phyloP scores from a whole-genome alignment of 1,140 invertebrate species.

The Thaumatotibia leucotreta region DNA sequence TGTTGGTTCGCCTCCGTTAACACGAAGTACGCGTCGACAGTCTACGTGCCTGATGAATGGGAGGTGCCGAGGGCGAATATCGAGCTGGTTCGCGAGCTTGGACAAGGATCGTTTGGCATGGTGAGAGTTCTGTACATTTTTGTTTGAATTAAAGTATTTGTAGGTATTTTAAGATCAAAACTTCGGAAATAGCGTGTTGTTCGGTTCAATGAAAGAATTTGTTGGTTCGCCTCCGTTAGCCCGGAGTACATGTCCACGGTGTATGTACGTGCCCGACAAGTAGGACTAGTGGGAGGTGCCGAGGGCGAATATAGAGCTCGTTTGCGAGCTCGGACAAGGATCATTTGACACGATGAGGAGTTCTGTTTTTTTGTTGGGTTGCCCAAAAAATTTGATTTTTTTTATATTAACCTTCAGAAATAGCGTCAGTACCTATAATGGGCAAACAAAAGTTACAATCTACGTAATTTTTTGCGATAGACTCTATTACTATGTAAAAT shows the following conservation, averaged over 20 bases:
- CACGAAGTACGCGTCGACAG: slow-evolving; percentile 86
- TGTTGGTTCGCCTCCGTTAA: slow-evolving; percentile 87
- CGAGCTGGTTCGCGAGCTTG: slow-evolving; percentile 87
- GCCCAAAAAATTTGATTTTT: too few species aligned
- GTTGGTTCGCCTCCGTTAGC: slow-evolving; percentile 86
- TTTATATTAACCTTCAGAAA: too few species aligned
- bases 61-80: slow-evolving; percentile 93
- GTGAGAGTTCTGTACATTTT: too few species aligned
- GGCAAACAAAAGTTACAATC: too few species aligned
- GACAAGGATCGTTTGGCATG: slow-evolving; percentile 98
- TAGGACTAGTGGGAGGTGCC: slow-evolving; percentile 98
- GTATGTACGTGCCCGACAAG: slow-evolving; percentile 89
- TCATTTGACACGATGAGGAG: slow-evolving; percentile 96
- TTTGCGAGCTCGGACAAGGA: slow-evolving; percentile 92
- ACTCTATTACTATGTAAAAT: too few species aligned
- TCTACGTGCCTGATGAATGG: slow-evolving; percentile 96
- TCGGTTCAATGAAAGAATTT: too few species aligned
- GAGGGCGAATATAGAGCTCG: slow-evolving; percentile 87
- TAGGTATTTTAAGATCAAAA: too few species aligned
- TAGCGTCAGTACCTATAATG: too few species aligned
- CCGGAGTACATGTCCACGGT: slow-evolving; percentile 86
- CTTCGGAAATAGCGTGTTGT: too few species aligned
- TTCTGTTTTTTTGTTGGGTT: too few species aligned
- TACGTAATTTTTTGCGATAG: too few species aligned
- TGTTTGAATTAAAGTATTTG: too few species aligned